Evolutionary conservation across 92 coral and sea anemone species (phyloP).

Genomic region (Paramuricea clavata): DNA sequence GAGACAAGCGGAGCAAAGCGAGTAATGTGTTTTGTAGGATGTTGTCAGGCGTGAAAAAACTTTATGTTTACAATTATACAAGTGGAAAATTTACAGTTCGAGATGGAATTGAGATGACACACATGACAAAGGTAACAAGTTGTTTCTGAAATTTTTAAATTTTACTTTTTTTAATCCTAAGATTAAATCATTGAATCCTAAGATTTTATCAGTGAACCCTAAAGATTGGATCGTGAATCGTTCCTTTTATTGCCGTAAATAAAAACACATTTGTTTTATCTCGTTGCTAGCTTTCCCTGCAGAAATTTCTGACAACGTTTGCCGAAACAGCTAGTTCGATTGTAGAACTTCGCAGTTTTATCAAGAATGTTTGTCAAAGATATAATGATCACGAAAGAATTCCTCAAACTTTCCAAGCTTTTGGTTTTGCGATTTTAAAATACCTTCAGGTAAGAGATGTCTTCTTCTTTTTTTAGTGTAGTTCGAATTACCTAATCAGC

Average conservation of each 20-base stretch:
- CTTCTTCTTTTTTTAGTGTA: no score
- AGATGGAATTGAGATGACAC: slow-evolving; percentile 76
- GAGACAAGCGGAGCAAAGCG: no score
- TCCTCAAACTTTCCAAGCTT: slow-evolving; percentile 90
- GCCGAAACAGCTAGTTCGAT: slow-evolving; percentile 74
- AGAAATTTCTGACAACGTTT: slow-evolving; percentile 70
- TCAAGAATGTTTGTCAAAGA: slow-evolving; percentile 64
- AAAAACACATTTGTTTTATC: background rate
- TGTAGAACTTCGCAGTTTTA: slow-evolving; percentile 69
- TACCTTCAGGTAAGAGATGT: slow-evolving; percentile 78
- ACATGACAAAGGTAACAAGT: slow-evolving; percentile 81
- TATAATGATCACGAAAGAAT: slow-evolving; percentile 4
- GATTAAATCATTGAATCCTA: no score
- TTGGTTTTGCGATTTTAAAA: slow-evolving; percentile 74
- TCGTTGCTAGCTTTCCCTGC: slow-evolving; percentile 71
- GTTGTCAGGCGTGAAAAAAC: slow-evolving; percentile 79
- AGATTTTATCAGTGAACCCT: no score
- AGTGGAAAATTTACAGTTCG: slow-evolving; percentile 65
- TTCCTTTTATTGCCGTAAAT: background rate
- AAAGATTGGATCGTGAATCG: no score
- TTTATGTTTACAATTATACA: slow-evolving; percentile 74
- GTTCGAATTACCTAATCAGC: no score
- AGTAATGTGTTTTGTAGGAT: slow-evolving; percentile 69
- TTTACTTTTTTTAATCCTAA: background rate
- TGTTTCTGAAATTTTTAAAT: no score